Conservation (phyloP, 2,113 vertebrate genomes). For the Podarcis raffonei region DNA sequence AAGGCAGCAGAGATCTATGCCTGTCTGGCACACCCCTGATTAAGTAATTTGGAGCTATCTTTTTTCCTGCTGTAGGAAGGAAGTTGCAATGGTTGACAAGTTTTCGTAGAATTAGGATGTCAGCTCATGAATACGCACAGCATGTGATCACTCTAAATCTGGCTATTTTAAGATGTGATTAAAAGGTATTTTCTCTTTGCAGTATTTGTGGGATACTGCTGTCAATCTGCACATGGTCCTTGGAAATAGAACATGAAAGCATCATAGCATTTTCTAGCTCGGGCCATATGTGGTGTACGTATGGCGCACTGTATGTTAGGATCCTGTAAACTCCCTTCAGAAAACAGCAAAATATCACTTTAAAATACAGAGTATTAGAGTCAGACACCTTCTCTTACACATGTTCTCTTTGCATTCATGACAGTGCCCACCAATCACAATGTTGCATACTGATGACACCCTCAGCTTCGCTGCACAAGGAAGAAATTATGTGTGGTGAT, state of each 20-base stretch:
- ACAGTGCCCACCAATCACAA: not conserved
- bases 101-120: not conserved
- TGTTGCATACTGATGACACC: not conserved
- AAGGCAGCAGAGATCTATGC: not conserved
- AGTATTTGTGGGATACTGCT: not conserved
- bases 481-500: not conserved
- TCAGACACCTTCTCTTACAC: too few relatives aligned
- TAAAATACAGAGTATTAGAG: not conserved
- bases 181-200: not conserved
- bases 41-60: slow-evolving; percentile 42
- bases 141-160: not conserved
- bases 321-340: not conserved
- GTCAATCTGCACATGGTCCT: not conserved
- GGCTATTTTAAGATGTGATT: slow-evolving; percentile 1
- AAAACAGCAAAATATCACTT: not conserved
- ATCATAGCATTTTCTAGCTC: not conserved
- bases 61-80: slow-evolving; percentile 28
- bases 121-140: not conserved
- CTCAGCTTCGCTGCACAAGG: not conserved
- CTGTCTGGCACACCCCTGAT: slow-evolving; percentile 40
- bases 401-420: not conserved
- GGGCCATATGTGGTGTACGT: too few relatives aligned
- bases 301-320: not conserved
- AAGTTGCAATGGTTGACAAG: slow-evolving; percentile 5
- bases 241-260: not conserved